Conservation (phyloP, 1,140 invertebrate species). For the Limonius californicus region DNA sequence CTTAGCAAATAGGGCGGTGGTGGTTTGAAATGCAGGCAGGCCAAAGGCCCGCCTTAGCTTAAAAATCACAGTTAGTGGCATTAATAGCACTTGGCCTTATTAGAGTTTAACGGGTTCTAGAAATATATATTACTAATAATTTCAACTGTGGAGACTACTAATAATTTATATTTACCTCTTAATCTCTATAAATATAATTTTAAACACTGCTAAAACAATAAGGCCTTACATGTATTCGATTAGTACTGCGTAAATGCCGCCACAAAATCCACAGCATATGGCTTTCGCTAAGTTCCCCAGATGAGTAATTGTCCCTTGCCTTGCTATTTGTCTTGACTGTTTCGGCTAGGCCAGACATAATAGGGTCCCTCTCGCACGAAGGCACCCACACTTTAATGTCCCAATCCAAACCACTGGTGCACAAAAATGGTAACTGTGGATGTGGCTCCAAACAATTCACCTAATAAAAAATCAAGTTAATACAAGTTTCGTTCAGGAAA, state of each 20-base stretch:
- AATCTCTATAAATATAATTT: neutral
- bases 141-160: too few relatives aligned
- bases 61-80: too few relatives aligned
- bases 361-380: conserved; percentile 51
- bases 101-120: too few relatives aligned
- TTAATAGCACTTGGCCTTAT: too few relatives aligned
- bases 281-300: conserved; percentile 23
- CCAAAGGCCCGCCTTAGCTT: too few relatives aligned
- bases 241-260: conserved; percentile 35
- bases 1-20: too few relatives aligned
- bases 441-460: conserved; percentile 92
- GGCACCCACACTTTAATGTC: conserved; percentile 94
- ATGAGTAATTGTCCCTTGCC: conserved; percentile 12
- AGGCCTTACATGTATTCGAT: conserved; percentile 13
- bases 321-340: conserved; percentile 33
- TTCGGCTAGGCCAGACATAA: conserved; percentile 31
- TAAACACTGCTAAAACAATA: neutral
- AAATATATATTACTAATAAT: too few relatives aligned
- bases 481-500: conserved; percentile 9
- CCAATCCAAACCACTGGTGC: conserved; percentile 86
- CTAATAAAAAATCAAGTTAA: conserved; percentile 49
- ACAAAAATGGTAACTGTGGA: conserved; percentile 80
- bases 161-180: too few relatives aligned
- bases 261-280: conserved; percentile 43
- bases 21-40: too few relatives aligned